Base-by-base conservation (phyloP, 2,888 invertebrate species). In the Tiliacea aurago region DNA sequence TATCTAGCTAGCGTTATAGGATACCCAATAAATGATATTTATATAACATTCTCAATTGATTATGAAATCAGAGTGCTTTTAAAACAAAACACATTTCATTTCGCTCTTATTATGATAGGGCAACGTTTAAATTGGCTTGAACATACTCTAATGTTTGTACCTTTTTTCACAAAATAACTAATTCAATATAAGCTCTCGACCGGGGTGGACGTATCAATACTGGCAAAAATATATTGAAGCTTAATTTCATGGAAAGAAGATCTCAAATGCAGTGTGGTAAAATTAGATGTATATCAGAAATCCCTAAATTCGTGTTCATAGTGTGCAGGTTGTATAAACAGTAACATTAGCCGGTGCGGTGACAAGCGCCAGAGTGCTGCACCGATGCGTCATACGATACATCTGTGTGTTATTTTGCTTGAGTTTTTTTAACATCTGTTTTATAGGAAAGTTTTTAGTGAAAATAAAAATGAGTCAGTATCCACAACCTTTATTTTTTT, bases 291-390 rank as follows among this genome's bases (percentile, higher is more conserved):
- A 77, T 78, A 79, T 73, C 62, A 73, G 41, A 77, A 86, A 75
- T 88, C 90, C 89, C 88, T 87, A 88, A 90, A 89, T 85, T 87
- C 84, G 75, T 90, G 90, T 90, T 87, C 90, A 92, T 92, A 90
- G 89, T 89, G 91, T 87, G 90, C 93, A 92, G 91, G 92, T 94
- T 95, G 92, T 93, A 83, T 93, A 93, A 92, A 94, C 92, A 94
- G 95, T 91, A 95, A 95, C 87, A 76, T 84, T 81, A 95, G 73
- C 88, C 89, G 84, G 74, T 72, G 83, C 86, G 83, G 88, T 89
- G 92, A 92, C 92, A 90, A 91, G 90, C 92, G 89, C 85, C 88
- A 88, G 90, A 93, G 92, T 91, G 92, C 89, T 78, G 84, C 84
- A 84, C 81, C 85, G 86, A 87, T 86, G 86, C 71, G 90, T 87